Percentiles rank a stretch among this genome's conserved stretches.
Evolutionary conservation across 1,140 invertebrate genomes (phyloP).

Genomic region (Lithobius niger): DNA sequence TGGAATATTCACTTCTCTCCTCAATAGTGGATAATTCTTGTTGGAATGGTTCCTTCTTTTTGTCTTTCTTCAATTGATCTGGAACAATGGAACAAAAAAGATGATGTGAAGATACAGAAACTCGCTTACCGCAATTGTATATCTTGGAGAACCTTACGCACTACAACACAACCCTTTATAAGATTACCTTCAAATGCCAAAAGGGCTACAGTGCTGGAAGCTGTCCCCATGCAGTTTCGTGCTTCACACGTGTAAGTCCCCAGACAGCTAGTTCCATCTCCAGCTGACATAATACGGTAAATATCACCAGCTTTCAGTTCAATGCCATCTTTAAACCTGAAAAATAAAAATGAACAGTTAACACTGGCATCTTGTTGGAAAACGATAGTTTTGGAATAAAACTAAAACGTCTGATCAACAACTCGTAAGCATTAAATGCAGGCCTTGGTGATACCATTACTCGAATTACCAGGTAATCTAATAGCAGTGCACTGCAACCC

Average conservation of each 20-base stretch:
- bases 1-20: constrained; percentile 9
- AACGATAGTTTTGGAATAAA: not conserved
- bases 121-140: too few relatives aligned
- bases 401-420: not conserved
- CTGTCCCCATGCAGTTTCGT: constrained; percentile 78
- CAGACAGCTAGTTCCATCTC: constrained; percentile 73
- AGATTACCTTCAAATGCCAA: constrained; percentile 77
- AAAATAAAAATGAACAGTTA: not conserved
- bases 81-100: not conserved
- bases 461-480: too few relatives aligned
- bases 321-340: constrained; percentile 64
- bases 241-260: constrained; percentile 90
- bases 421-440: too few relatives aligned
- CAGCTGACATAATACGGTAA: constrained; percentile 73
- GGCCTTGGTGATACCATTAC: too few relatives aligned
- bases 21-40: constrained; percentile 12
- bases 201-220: constrained; percentile 71
- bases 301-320: constrained; percentile 81
- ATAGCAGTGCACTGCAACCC: too few relatives aligned
- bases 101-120: too few relatives aligned
- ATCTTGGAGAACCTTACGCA: too few relatives aligned
- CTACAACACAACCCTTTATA: too few relatives aligned
- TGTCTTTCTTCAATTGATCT: constrained; percentile 8
- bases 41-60: constrained; percentile 6
- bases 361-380: too few relatives aligned